Evolutionary conservation across 2,113 vertebrate genomes (phyloP).

Genomic region (Leucopternis melanops): DNA sequence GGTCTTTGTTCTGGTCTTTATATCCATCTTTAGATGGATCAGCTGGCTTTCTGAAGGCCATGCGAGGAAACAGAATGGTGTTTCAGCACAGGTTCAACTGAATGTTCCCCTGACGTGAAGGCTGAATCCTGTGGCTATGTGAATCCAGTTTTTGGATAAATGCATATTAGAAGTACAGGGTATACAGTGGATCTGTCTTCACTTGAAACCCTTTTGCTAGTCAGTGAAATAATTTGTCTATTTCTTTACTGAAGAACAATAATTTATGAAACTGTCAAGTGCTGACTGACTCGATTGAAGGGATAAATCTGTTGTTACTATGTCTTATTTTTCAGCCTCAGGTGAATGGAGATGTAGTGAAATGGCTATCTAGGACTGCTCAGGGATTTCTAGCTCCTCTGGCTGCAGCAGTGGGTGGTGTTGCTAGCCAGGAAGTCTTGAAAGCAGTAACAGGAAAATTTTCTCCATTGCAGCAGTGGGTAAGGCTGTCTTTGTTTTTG

Average conservation of each 20-base stretch:
- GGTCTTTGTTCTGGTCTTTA: neutral
- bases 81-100: neutral
- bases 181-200: neutral
- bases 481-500: conserved; percentile 57
- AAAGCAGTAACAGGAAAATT: conserved; percentile 98
- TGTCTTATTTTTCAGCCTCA: conserved; percentile 65
- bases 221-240: neutral
- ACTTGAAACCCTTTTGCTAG: neutral
- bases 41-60: neutral
- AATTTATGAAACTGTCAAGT: neutral
- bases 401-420: conserved; percentile 88
- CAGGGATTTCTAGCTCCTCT: conserved; percentile 85
- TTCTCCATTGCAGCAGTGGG: conserved; percentile 95
- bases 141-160: neutral
- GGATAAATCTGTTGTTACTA: neutral
- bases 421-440: conserved; percentile 93
- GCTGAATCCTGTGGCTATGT: neutral
- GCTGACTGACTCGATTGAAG: neutral
- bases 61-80: neutral
- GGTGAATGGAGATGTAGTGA: conserved; percentile 80
- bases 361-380: conserved; percentile 84
- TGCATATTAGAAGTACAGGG: neutral
- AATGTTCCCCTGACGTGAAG: neutral
- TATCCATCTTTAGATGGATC: neutral
- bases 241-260: neutral